phyloP scores from a whole-genome alignment of 2,797 vertebrate genomes.

The Brachyalestes nurse region DNA sequence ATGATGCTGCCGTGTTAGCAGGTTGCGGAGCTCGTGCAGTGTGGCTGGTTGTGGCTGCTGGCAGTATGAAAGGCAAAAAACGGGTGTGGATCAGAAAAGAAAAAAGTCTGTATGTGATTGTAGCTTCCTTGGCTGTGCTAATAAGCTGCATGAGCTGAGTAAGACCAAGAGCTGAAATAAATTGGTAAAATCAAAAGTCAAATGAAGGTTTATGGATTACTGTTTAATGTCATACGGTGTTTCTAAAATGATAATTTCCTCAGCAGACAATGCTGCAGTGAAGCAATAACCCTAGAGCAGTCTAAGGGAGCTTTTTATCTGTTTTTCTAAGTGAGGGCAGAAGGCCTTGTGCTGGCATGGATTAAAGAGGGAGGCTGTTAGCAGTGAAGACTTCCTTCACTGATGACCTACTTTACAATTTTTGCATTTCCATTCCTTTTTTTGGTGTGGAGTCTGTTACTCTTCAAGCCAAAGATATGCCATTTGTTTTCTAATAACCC shows the following conservation, averaged over 20 bases:
- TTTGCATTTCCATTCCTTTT: neutral
- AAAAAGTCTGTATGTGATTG: slow-evolving; percentile 2
- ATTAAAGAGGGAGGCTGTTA: slow-evolving; percentile 40
- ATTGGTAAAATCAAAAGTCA: neutral
- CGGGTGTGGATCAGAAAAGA: slow-evolving; percentile 4
- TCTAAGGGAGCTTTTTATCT: slow-evolving; percentile 38
- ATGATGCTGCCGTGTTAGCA: slow-evolving; percentile 56
- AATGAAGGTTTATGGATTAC: neutral
- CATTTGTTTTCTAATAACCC: slow-evolving; percentile 25
- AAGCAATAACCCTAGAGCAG: slow-evolving; percentile 34
- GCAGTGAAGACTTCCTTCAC: slow-evolving; percentile 36
- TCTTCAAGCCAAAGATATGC: slow-evolving; percentile 16
- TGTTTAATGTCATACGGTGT: neutral
- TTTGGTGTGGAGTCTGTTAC: slow-evolving; percentile 1
- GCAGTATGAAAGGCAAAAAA: neutral
- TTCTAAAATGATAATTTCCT: slow-evolving; percentile 18
- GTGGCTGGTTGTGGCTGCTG: slow-evolving; percentile 49
- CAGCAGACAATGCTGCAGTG: slow-evolving; percentile 4
- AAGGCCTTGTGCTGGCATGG: slow-evolving; percentile 37
- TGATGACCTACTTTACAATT: slow-evolving; percentile 54
- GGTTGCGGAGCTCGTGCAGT: slow-evolving; percentile 35
- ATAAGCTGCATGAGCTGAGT: neutral
- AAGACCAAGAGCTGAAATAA: slow-evolving; percentile 5
- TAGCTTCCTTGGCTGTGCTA: neutral
- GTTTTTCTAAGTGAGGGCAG: slow-evolving; percentile 34